Conservation (phyloP, 2,797 vertebrate species). For the Hirundo rustica region DNA sequence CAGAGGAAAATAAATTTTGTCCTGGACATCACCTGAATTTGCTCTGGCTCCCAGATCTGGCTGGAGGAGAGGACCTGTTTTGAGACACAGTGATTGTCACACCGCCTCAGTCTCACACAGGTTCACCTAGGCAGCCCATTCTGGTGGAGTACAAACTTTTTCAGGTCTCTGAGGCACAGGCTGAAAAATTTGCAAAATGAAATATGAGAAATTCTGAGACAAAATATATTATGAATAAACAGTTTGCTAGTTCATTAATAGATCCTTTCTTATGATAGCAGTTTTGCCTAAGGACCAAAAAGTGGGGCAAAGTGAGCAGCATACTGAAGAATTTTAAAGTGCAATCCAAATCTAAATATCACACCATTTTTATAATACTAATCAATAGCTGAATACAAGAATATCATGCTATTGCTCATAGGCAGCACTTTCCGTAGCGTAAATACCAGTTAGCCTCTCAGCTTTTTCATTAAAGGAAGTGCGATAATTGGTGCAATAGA, state of each 20-base stretch:
- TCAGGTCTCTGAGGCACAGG: not conserved
- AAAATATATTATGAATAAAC: not conserved
- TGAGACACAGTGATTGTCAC: not conserved
- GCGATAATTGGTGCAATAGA: not conserved
- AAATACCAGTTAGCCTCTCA: not conserved
- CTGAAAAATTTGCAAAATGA: not conserved
- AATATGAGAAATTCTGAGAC: not conserved
- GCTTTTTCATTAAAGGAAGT: not conserved
- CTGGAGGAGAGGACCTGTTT: not conserved
- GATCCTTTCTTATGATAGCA: not conserved
- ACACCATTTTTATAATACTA: not conserved
- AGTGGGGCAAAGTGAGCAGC: not conserved
- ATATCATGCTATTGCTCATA: not conserved
- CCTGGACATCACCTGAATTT: not conserved
- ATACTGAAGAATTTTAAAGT: not conserved
- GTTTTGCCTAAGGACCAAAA: not conserved
- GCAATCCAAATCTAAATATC: not conserved
- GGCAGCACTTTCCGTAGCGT: not conserved
- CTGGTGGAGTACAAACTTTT: not conserved
- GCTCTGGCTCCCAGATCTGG: not conserved
- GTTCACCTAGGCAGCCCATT: not conserved
- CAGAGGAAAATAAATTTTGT: not conserved
- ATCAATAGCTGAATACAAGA: not conserved
- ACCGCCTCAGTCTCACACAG: not conserved
- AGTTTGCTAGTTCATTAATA: not conserved